Evolutionary conservation across 1,140 invertebrate species (phyloP).

Genomic region (Nasonia longicornis): DNA sequence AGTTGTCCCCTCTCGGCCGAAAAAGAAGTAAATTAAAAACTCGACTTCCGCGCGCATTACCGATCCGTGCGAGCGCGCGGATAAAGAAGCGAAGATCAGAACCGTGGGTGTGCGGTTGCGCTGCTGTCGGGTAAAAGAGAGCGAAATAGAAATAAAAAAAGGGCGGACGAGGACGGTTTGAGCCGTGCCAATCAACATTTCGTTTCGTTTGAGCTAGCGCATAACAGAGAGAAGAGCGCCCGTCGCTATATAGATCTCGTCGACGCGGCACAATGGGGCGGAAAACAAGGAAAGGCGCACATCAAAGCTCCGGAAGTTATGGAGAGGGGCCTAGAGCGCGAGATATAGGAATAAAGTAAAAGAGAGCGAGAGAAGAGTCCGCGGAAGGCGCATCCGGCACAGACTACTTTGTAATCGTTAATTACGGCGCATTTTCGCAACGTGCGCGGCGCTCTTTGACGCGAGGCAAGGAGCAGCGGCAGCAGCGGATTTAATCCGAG

Average conservation of each 20-base stretch:
- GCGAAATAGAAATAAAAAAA: neutral
- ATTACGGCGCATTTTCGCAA: slow-evolving; percentile 37
- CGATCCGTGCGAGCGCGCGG: neutral
- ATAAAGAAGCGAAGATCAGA: neutral
- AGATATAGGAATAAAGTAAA: neutral
- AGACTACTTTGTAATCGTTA: slow-evolving; percentile 49
- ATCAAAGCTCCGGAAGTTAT: slow-evolving; percentile 54
- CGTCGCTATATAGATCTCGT: neutral
- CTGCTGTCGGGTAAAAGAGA: neutral
- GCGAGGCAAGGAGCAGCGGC: neutral
- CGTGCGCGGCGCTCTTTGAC: slow-evolving; percentile 6
- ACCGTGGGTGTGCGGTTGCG: neutral
- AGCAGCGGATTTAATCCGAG: slow-evolving; percentile 3
- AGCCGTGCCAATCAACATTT: slow-evolving; percentile 36
- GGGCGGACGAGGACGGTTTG: slow-evolving; percentile 7
- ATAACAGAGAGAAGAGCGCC: neutral
- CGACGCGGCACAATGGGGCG: slow-evolving; percentile 50
- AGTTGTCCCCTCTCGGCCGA: neutral
- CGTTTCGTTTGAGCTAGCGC: slow-evolving; percentile 13
- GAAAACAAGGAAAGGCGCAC: slow-evolving; percentile 51
- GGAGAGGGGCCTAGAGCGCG: slow-evolving; percentile 27
- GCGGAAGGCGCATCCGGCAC: slow-evolving; percentile 29
- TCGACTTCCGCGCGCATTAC: slow-evolving; percentile 22
- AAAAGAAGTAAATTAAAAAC: slow-evolving; percentile 20
- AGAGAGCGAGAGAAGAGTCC: slow-evolving; percentile 9